Evolutionary conservation across 2,797 vertebrate species (phyloP), one percentile per base, ranked within the genome.

Genomic region (Discoglossus pictus): DNA sequence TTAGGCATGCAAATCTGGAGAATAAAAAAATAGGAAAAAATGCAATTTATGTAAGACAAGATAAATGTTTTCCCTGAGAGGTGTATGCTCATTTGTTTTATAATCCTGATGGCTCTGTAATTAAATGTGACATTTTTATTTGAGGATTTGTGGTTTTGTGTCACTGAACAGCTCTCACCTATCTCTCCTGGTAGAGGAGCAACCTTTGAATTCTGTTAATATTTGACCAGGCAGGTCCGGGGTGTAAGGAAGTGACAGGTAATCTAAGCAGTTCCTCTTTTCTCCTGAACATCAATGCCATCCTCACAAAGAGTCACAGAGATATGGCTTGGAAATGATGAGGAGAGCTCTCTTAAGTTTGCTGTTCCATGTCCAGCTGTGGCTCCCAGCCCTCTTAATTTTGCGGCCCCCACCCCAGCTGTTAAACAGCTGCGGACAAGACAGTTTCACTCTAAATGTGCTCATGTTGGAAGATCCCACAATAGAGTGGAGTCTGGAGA

Each of bases 401-500:
- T n/a, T 54, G 17, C 54, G 25, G 11, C 31, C 61, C 12, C 20
- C 50, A 46, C 6, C 13, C 17, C 23, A 31, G 59, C 44, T 7
- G 42, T 58, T 65, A 2, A 1, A 61, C 44, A 16, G 0, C 1
- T 90, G 89, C 68, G 1, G 1, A 2, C 13, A 82, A 0, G 78
- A 77, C 27, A 73, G 0, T 1, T 92, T 87, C 7, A 73, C 74
- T 27, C 88, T 98, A 72, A 96, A 92, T 2, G 90, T 97, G 8
- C 91, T 97, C 64, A 85, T 96, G 44, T 86, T 96, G 86, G 91
- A 93, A 75, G 92, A 94, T 77, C 78, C 80, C 1, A 83, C 78
- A 8, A 92, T 92, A 5, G 78, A 72, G 16, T 87, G 88, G 81
- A 81, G 82, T 34, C 46, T 79, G 13, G 46, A 58, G 0, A 79